A percentile compares a stretch with the other conserved stretches of the same genome.
These are phyloP conservation scores for Gymnothorax javanicus DNA, from an alignment of 2,797 vertebrate species.

Conservation along the genomic window DNA sequence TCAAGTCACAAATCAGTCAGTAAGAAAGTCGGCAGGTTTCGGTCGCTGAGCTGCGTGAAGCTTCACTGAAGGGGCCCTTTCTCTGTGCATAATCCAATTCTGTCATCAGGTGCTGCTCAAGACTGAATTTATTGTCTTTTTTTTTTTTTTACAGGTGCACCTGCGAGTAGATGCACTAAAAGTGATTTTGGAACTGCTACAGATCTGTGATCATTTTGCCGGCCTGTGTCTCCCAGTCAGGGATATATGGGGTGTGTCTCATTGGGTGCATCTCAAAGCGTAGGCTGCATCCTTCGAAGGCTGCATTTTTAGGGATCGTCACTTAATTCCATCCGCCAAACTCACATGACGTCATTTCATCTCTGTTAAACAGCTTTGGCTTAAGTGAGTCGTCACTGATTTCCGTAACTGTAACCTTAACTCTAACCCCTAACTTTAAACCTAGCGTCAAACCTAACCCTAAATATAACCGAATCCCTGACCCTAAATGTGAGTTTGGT, in stretches of 20 bases:
- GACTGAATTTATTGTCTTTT: not conserved
- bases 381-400: no score
- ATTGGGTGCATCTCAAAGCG: no score
- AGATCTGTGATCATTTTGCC: not conserved
- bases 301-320: no score
- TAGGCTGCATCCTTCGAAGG: no score
- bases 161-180: not conserved
- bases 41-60: not conserved
- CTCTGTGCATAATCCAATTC: not conserved
- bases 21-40: not conserved
- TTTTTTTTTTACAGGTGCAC: not conserved
- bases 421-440: no score
- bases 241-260: not conserved
- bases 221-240: not conserved
- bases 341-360: no score
- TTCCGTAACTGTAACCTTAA: no score
- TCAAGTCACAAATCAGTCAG: not conserved
- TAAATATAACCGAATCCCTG: no score
- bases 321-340: no score
- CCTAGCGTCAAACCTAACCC: no score
- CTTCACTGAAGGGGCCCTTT: not conserved
- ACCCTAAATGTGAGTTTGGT: no score
- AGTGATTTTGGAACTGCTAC: not conserved
- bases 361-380: no score
- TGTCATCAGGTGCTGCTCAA: not conserved